phyloP scores from a whole-genome alignment of 2,797 vertebrate species.

The Staurois parvus region DNA sequence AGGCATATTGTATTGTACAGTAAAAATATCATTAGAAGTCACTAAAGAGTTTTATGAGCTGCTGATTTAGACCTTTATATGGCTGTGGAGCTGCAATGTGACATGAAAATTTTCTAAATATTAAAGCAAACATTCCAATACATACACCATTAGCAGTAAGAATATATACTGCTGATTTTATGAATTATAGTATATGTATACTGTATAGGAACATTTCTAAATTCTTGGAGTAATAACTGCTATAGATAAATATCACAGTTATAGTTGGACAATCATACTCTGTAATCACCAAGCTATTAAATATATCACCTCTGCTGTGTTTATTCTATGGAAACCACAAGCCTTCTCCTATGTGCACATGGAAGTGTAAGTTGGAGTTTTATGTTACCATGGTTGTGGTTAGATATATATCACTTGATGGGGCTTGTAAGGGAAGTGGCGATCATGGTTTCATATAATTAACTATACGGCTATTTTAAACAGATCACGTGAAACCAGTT shows the following conservation, averaged over 20 bases:
- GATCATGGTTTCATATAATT: slow-evolving; percentile 18
- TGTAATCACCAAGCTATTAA: slow-evolving; percentile 24
- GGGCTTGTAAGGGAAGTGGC: background rate
- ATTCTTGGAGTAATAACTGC: background rate
- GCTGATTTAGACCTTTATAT: no score
- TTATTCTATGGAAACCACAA: slow-evolving; percentile 37
- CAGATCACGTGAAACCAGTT: slow-evolving; percentile 9
- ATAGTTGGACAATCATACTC: slow-evolving; percentile 13
- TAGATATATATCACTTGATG: slow-evolving; percentile 23
- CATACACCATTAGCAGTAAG: background rate
- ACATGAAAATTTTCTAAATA: no score
- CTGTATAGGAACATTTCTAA: background rate
- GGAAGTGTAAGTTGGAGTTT: slow-evolving; percentile 33
- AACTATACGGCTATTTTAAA: slow-evolving; percentile 15
- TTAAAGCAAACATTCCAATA: no score
- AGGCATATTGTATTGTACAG: no score
- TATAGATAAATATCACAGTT: background rate
- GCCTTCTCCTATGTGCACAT: background rate
- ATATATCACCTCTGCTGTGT: slow-evolving; percentile 20
- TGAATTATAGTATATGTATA: background rate
- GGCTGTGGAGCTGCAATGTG: no score
- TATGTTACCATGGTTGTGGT: slow-evolving; percentile 45
- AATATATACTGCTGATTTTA: background rate
- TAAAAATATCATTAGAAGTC: no score
- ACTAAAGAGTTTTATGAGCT: no score